These are phyloP conservation scores for Diachasmimorpha longicaudata DNA, from an alignment of 1,140 invertebrate genomes.

Conservation along the genomic window DNA sequence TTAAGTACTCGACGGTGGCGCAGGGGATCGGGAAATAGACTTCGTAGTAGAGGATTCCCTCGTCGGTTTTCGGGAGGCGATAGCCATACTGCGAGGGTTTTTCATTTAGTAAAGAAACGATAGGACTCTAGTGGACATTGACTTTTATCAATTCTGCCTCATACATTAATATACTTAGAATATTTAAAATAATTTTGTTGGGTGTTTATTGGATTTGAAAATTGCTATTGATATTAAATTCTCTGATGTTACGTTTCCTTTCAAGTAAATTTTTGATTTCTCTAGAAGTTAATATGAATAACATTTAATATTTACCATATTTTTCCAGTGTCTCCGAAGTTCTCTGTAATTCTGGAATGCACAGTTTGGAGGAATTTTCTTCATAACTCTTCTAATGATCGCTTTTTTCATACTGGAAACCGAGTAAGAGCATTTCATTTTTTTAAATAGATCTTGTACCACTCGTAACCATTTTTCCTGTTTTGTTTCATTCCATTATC, in stretches of 20 bases:
- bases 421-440: not conserved
- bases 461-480: too few species aligned
- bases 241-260: too few species aligned
- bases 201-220: too few species aligned
- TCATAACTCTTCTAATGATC: conserved; percentile 40
- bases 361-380: conserved; percentile 37
- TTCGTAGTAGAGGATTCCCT: conserved; percentile 42
- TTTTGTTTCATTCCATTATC: not conserved
- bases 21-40: conserved; percentile 34
- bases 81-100: conserved; percentile 48
- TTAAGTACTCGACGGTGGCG: conserved; percentile 26
- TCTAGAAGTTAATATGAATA: too few species aligned
- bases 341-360: conserved; percentile 47
- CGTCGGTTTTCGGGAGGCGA: conserved; percentile 42
- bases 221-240: too few species aligned
- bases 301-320: conserved; percentile 51
- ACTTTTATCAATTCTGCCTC: too few species aligned
- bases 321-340: conserved; percentile 54
- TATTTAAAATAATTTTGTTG: too few species aligned
- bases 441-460: too few species aligned
- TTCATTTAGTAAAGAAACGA: too few species aligned
- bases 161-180: too few species aligned
- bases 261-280: too few species aligned
- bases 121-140: too few species aligned
- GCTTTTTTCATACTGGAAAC: conserved; percentile 46